Evolutionary conservation across 1,140 invertebrate genomes (phyloP), one percentile per base, ranked within the genome.

Genomic region (Ceratitis capitata): DNA sequence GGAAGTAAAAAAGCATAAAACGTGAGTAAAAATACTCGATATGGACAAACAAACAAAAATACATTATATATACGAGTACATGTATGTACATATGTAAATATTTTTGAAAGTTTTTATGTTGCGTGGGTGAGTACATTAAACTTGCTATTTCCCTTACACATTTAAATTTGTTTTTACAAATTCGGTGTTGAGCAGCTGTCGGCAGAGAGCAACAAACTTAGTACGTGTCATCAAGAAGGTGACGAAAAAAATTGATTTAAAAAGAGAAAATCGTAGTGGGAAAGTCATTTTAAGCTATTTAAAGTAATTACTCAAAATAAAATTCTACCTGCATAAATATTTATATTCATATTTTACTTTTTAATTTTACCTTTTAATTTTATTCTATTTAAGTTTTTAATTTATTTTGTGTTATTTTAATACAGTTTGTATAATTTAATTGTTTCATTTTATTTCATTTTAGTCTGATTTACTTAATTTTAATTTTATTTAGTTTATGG

Each of bases 1-100:
- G 61, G 61, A 69, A 69, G 61, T 69, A 35, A 56, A 69, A 69
- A 39, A n/a, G n/a, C n/a, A 69, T 39, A n/a, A 69, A 69, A 69
- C 61, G 61, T 69, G 61, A 69, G 61, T 39, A 69, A 39, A 69
- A 69, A 69, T 12, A 69, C 61, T 56, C 51, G 51, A 23, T 9
- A 56, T 12, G 19, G 16, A 64, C 6, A 58, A 1, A 16, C 35
- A 69, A 6, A 7, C 19, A 14, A 14, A 14, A 9, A 32, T 35
- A 64, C 32, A 64, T 64, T n/a, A 39, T 6, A 61, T 14, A 16
- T 64, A 64, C 12, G 9, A 16, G 3, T 32, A 29, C 35, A 64
- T 26, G 29, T 32, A 5, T 35, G 29, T 32, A n/a, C 12, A 7
- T 32, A 32, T 29, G 32, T 64, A 69, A 35, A 39, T 69, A 39